Base-by-base conservation (phyloP, 2,888 invertebrate species). In the Iphiclides podalirius region DNA sequence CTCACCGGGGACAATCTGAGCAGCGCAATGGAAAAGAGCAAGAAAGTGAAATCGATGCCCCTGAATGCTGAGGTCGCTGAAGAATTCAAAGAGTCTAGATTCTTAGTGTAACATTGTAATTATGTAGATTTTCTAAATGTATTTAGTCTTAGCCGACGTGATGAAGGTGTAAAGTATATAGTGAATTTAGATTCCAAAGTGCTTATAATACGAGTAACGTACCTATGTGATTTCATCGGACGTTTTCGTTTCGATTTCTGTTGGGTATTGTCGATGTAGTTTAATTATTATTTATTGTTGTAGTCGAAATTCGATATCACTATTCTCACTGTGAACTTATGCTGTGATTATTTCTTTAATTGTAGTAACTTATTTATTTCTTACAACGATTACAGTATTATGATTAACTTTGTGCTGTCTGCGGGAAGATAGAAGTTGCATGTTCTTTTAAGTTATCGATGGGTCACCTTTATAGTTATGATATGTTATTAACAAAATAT, bases 51-150 rank as follows among this genome's bases (percentile, higher is more conserved):
- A 70, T 52, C 72, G 42, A 60, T 66, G 52, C 72, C 71, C 57
- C 73, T 70, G 60, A 64, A 57, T 49, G 56, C 73, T n/a, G 60
- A 74, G 85, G 73, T 79, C 84, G 65, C 73, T 85, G 47, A 87
- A 86, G 67, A 84, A 78, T 74, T 86, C 87, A 49, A 88, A 87
- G 79, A 87, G 87, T 78, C 67, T 88, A 75, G 87, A 88, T 69
- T 79, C 84, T 75, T 86, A 83, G 77, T 74, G 66, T 33, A 64
- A 64, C 65, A 77, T 79, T 85, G 86, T 86, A 85, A 86, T 82
- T 84, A 85, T 83, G 85, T 88, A 88, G 86, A 86, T 88, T 87
- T 87, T 87, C 79, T 87, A 87, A 84, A 71, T 87, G 86, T 87
- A 82, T 64, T 75, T 84, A 84, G 83, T 52, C 58, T 70, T 76